Evolutionary conservation across 1,140 invertebrate genomes (phyloP).

Genomic region (Drosophila burlai): DNA sequence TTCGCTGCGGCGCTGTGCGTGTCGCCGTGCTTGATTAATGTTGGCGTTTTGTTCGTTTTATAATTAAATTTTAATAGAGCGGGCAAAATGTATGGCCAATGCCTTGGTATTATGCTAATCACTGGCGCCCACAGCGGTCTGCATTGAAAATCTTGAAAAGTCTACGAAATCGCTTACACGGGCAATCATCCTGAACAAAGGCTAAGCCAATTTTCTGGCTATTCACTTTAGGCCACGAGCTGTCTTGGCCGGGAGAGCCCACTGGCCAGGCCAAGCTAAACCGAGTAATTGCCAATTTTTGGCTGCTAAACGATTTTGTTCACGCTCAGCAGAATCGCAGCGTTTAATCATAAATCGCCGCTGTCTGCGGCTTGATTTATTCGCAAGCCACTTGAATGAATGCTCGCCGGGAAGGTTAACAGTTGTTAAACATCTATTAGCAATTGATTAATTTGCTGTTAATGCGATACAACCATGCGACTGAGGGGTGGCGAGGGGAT

Average conservation of each 20-base stretch:
- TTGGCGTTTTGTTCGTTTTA: slow-evolving; percentile 49
- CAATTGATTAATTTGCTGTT: slow-evolving; percentile 74
- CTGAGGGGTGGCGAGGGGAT: slow-evolving; percentile 6
- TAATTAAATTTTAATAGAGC: slow-evolving; percentile 59
- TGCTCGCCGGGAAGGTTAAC: slow-evolving; percentile 74
- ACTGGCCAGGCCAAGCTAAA: slow-evolving; percentile 31
- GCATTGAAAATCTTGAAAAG: slow-evolving; percentile 21
- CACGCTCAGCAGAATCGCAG: slow-evolving; percentile 61
- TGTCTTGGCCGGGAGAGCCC: slow-evolving; percentile 10
- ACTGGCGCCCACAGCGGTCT: slow-evolving; percentile 43
- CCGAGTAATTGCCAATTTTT: slow-evolving; percentile 69
- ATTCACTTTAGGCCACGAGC: slow-evolving; percentile 49
- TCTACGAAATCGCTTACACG: slow-evolving; percentile 32
- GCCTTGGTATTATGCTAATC: slow-evolving; percentile 61
- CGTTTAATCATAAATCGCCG: slow-evolving; percentile 63
- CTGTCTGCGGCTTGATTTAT: slow-evolving; percentile 67
- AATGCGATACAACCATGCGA: slow-evolving; percentile 53
- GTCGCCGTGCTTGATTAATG: slow-evolving; percentile 50
- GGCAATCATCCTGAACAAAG: slow-evolving; percentile 46
- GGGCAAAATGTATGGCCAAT: slow-evolving; percentile 36
- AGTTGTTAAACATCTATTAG: slow-evolving; percentile 76
- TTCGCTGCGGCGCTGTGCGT: not conserved
- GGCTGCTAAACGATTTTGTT: slow-evolving; percentile 71
- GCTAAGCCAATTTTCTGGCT: slow-evolving; percentile 35
- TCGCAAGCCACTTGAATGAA: slow-evolving; percentile 72